Conservation (phyloP, 2,797 vertebrate genomes). For the Ibycter americanus region DNA sequence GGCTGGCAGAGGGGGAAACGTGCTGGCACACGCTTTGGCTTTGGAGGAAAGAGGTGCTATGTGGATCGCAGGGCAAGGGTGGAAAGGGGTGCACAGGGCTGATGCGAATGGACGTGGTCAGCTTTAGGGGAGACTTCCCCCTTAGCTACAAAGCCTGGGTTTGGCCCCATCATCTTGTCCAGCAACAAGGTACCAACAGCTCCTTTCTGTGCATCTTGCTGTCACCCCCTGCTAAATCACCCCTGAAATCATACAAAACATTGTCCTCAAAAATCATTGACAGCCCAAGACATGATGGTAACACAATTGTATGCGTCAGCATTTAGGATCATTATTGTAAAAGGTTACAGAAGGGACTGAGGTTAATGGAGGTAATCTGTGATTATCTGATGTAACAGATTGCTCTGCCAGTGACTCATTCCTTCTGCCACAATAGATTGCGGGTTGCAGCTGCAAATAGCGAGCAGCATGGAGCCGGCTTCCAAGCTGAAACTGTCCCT, state of each 20-base stretch:
- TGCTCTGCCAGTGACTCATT: constrained; percentile 54
- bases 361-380: constrained; percentile 66
- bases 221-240: not conserved
- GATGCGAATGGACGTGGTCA: not conserved
- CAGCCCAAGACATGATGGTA: not conserved
- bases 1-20: not conserved
- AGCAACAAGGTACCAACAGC: not conserved
- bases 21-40: not conserved
- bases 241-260: not conserved
- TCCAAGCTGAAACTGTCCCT: not conserved
- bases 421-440: constrained; percentile 31
- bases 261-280: not conserved
- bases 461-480: not conserved
- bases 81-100: not conserved
- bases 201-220: not conserved
- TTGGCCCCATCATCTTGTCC: not conserved
- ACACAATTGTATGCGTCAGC: not conserved
- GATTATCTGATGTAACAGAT: constrained; percentile 56
- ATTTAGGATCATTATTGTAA: constrained; percentile 17
- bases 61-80: not conserved
- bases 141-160: not conserved
- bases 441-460: constrained; percentile 45
- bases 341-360: constrained; percentile 53
- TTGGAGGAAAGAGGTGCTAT: not conserved
- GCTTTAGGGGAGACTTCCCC: not conserved